phyloP scores from a whole-genome alignment of 2,797 vertebrate genomes.

The Hippocampus kuda region DNA sequence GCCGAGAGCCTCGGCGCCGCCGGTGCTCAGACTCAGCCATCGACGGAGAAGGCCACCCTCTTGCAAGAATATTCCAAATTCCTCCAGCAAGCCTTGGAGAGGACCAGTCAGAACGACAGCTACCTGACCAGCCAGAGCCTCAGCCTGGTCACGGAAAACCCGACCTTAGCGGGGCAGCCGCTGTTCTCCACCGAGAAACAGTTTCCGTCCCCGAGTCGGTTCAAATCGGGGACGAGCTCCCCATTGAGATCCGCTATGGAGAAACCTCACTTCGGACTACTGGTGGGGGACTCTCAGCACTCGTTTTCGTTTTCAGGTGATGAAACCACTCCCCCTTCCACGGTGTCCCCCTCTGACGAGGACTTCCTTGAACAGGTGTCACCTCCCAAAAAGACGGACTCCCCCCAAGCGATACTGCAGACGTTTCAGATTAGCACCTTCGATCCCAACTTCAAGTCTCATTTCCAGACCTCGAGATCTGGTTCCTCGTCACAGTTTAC shows the following conservation, averaged over 20 bases:
- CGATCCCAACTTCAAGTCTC: constrained; percentile 93
- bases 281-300: constrained; percentile 93
- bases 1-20: constrained; percentile 72
- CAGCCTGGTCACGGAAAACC: constrained; percentile 90
- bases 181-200: constrained; percentile 94
- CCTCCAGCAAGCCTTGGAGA: constrained; percentile 96
- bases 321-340: constrained; percentile 86
- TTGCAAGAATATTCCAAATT: constrained; percentile 99
- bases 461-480: constrained; percentile 84
- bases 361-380: constrained; percentile 97
- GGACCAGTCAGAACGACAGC: constrained; percentile 99
- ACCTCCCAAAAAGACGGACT: constrained; percentile 92
- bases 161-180: constrained; percentile 82
- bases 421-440: constrained; percentile 94
- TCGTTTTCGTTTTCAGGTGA: constrained; percentile 96
- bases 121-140: constrained; percentile 97
- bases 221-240: constrained; percentile 91
- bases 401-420: constrained; percentile 84
- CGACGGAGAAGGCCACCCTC: constrained; percentile 93
- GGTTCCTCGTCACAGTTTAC: constrained; percentile 88
- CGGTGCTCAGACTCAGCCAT: constrained; percentile 76
- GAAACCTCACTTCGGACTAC: constrained; percentile 94
- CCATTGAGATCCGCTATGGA: constrained; percentile 89
- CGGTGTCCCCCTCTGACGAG: constrained; percentile 87
- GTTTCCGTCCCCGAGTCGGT: constrained; percentile 85